Evolutionary conservation across 2,113 vertebrate species (phyloP), one percentile per base, ranked within the genome.

Genomic region (Heterotilapia buettikoferi): DNA sequence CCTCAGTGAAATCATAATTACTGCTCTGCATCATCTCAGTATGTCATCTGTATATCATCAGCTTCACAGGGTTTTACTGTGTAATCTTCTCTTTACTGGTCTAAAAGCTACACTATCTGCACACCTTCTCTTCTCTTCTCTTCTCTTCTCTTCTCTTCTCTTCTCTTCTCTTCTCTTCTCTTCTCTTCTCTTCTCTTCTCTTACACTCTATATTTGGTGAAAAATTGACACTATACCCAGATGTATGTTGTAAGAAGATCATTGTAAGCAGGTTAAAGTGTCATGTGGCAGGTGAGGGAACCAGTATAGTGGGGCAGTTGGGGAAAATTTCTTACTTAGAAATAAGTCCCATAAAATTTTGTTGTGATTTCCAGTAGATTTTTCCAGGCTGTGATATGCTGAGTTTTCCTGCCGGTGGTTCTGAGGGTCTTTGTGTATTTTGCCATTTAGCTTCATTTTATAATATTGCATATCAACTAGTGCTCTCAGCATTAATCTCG

Each of bases 1-100:
- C 85, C 59, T 40, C 26, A 29, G 84, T 89, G 83, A 86, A 92
- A 87, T 83, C 68, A 66, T 89, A 92, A 92, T 92, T 92, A 92
- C 76, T 87, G 84, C 90, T 92, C 61, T 47, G 19, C 47, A 59
- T 82, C 9, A 21, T 71, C 84, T 83, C 89, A 84, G 88, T 84
- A 45, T 84, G 88, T 80, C 13, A 2, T 68, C 83, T 84, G 84
- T 85, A 76, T 88, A 84, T 93, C 93, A 90, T 90, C 92, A 80
- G 90, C 59, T 66, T 89, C 89, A 26, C 86, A 88, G 82, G 86
- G 78, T 73, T 88, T 84, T 83, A 13, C 86, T 47, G 50, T 86
- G 29, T 88, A 84, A 88, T 89, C 88, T 85, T 13, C 63, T 83
- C 78, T 81, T 59, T 66, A 61, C 31, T 14, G 6, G 33, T 80